These are phyloP conservation scores for Scelioninae gen. 2 DNA, from an alignment of 2,888 invertebrate species.

Conservation along the genomic window DNA sequence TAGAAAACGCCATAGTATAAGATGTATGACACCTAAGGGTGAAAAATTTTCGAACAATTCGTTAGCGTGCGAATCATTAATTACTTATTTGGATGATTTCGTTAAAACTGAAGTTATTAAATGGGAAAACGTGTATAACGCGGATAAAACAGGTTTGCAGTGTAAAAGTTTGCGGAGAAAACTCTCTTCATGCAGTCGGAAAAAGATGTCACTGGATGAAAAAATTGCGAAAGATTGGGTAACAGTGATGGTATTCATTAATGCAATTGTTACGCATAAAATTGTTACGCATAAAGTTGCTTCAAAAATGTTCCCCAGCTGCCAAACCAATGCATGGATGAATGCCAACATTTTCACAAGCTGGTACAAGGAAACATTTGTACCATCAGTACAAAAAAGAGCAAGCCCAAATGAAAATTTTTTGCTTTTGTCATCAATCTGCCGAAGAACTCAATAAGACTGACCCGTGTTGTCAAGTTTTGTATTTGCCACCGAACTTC, in stretches of 20 bases:
- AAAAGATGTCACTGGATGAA: conserved; percentile 61
- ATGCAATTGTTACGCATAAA: conserved; percentile 55
- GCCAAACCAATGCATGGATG: conserved; percentile 43
- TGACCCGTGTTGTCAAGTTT: conserved; percentile 1
- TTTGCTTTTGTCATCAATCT: neutral
- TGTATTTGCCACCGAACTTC: conserved; percentile 2
- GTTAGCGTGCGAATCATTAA: conserved; percentile 39
- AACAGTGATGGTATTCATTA: conserved; percentile 60
- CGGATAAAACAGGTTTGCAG: conserved; percentile 61
- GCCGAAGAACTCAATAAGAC: neutral
- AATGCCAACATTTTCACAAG: conserved; percentile 6
- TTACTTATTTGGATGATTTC: conserved; percentile 23
- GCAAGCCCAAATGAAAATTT: neutral
- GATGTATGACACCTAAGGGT: conserved; percentile 12
- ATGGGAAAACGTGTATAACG: conserved; percentile 62
- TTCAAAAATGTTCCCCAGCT: conserved; percentile 60
- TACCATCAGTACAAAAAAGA: neutral
- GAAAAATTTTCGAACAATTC: conserved; percentile 47
- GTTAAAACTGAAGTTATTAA: conserved; percentile 20
- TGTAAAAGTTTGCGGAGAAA: conserved; percentile 61
- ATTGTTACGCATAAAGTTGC: conserved; percentile 58
- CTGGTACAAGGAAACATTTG: conserved; percentile 25
- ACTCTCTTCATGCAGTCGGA: conserved; percentile 54
- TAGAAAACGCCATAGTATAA: conserved; percentile 40
- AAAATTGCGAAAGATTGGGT: conserved; percentile 63